Base-by-base conservation (phyloP, 2,113 vertebrate species). In the Aix galericulata region DNA sequence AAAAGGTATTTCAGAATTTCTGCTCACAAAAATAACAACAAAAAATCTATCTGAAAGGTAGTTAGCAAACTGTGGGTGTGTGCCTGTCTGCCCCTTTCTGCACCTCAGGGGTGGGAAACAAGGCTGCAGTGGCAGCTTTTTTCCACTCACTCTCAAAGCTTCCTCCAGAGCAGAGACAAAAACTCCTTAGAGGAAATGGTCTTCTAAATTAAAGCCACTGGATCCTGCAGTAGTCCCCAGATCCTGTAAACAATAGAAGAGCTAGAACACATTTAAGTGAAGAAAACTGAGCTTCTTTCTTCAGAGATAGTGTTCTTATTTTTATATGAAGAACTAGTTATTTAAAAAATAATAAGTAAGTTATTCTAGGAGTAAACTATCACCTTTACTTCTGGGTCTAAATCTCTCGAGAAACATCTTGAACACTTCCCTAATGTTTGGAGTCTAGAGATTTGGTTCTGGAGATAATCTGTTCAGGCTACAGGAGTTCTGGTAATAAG, bases 131-230 rank as follows among this genome's bases (percentile, higher is more conserved):
- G 42, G 4, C 22, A 72, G 10, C 1, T 4, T 56, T 56, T 42
- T 50, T 20, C 29, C 58, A 13, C 2, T 17, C 0, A 0, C 25
- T 72, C 21, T 85, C 58, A 76, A 62, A 76, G 4, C 10, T 25
- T 25, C 44, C 53, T 80, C 18, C 59, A 79, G 25, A 75, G 14
- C 22, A 63, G 8, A 82, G 48, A 25, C 1, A 78, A 71, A 27
- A 72, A 5, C 6, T 2, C 11, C 58, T 12, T 50, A 31, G 42
- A 75, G 5, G 25, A 75, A 32, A 3, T 20, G 6, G 7, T 42
- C 52, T 75, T 75, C 42, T 67, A 12, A 32, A 14, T 60, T 82
- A 53, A 12, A 56, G 6, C 16, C 12, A 64, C 10, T n/a, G 25
- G 27, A 56, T 56, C 60, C n/a, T 62, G 13, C 16, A n/a, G 8